phyloP scores from a whole-genome alignment of 2,888 invertebrate species.

The Leucophenga montana region DNA sequence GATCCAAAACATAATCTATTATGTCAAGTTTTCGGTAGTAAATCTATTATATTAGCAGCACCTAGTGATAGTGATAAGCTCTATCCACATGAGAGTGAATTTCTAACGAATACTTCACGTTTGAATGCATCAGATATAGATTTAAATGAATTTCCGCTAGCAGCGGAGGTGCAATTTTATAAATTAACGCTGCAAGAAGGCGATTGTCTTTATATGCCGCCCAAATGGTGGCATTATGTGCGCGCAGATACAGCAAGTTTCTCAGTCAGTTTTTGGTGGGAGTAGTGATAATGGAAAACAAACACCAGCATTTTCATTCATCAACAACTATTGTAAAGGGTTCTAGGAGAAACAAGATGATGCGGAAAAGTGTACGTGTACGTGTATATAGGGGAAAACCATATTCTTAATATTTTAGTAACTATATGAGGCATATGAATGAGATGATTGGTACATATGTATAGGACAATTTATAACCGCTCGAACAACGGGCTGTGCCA shows the following conservation, averaged over 20 bases:
- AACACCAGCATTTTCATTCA: too few species aligned
- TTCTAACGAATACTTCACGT: constrained; percentile 92
- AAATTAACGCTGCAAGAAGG: constrained; percentile 85
- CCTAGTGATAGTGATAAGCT: constrained; percentile 81
- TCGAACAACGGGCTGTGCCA: too few species aligned
- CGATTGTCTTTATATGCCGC: constrained; percentile 94
- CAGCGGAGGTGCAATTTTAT: constrained; percentile 77
- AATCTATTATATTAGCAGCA: constrained; percentile 88
- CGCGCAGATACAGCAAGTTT: constrained; percentile 90
- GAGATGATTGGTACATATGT: too few species aligned
- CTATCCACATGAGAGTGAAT: constrained; percentile 85
- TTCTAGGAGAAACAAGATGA: too few species aligned
- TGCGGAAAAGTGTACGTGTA: too few species aligned
- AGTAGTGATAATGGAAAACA: too few species aligned
- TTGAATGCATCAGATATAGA: constrained; percentile 89
- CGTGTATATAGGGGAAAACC: too few species aligned
- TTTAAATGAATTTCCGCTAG: constrained; percentile 81
- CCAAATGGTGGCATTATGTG: constrained; percentile 98
- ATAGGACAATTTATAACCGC: too few species aligned
- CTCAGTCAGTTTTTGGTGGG: constrained; percentile 96
- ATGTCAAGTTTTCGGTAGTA: constrained; percentile 90
- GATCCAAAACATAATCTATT: constrained; percentile 95
- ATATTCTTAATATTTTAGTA: too few species aligned
- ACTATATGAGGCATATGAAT: too few species aligned
- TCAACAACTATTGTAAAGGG: too few species aligned